Evolutionary conservation across 2,888 invertebrate species (phyloP).

Genomic region (Limenitis camilla): DNA sequence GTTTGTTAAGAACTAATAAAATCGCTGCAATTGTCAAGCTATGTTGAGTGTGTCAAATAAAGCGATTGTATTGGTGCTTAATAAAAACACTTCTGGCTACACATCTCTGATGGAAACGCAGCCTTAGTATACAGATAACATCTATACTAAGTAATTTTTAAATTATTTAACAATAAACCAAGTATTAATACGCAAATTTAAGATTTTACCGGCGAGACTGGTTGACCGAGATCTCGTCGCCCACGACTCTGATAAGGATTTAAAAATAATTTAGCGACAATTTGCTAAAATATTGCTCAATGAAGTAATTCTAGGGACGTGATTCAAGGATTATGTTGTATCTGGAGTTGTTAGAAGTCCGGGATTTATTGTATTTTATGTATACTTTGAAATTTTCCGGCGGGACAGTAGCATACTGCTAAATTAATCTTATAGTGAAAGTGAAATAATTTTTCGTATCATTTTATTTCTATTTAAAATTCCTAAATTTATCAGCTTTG

Average conservation of each 20-base stretch:
- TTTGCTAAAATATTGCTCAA: not conserved
- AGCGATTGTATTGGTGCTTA: too few species aligned
- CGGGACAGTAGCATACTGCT: too few species aligned
- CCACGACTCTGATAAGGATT: not conserved
- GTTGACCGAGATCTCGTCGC: constrained; percentile 4
- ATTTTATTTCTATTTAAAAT: too few species aligned
- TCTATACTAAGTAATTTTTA: constrained; percentile 41
- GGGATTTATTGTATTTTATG: too few species aligned
- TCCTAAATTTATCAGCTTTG: too few species aligned
- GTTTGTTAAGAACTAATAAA: too few species aligned
- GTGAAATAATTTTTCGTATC: too few species aligned
- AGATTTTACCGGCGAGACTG: constrained; percentile 4
- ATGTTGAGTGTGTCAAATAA: too few species aligned
- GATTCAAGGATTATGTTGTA: too few species aligned
- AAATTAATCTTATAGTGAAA: too few species aligned
- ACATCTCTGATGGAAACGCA: constrained; percentile 43
- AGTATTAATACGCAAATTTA: constrained; percentile 15
- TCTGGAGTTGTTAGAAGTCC: too few species aligned
- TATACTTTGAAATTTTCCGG: too few species aligned
- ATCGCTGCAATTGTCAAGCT: not conserved
- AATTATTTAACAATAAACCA: constrained; percentile 47
- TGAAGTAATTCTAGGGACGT: not conserved
- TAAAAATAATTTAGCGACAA: not conserved
- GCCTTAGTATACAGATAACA: constrained; percentile 41
- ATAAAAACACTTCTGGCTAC: constrained; percentile 19